Evolutionary conservation across 2,113 vertebrate genomes (phyloP).

Genomic region (Zapornia atra): DNA sequence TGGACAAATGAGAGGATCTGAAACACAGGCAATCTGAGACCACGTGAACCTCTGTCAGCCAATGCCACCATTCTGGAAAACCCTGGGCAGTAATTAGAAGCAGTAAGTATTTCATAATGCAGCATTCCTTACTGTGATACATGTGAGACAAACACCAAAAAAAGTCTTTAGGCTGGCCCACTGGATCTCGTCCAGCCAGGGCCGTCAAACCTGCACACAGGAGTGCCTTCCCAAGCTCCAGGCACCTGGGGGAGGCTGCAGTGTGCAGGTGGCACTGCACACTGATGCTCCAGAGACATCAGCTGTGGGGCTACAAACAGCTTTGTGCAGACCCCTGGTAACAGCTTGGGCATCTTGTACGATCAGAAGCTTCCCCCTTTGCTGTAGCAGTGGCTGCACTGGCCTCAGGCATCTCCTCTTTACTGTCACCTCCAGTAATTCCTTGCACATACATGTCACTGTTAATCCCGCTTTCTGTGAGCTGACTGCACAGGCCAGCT

Average conservation of each 20-base stretch:
- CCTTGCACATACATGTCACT: fast-evolving
- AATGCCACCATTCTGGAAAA: neutral
- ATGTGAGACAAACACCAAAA: neutral
- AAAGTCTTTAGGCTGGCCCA: neutral
- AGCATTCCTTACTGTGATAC: neutral
- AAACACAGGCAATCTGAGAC: slow-evolving; percentile 4
- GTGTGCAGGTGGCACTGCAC: neutral
- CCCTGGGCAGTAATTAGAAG: neutral
- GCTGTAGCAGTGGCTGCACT: fast-evolving
- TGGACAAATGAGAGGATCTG: slow-evolving; percentile 7
- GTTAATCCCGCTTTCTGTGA: neutral
- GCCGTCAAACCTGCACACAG: neutral
- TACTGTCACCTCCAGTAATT: neutral
- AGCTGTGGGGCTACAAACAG: neutral
- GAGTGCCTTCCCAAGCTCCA: fast-evolving
- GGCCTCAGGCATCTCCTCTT: neutral
- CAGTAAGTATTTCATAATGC: neutral
- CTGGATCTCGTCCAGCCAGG: neutral
- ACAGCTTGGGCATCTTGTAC: neutral
- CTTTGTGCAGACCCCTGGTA: neutral
- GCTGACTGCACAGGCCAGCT: neutral
- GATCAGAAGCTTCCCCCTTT: neutral
- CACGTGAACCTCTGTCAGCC: neutral
- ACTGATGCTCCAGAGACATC: neutral
- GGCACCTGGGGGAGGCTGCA: neutral